Base-by-base conservation (phyloP, 2,113 vertebrate genomes). In the Silurus meridionalis region DNA sequence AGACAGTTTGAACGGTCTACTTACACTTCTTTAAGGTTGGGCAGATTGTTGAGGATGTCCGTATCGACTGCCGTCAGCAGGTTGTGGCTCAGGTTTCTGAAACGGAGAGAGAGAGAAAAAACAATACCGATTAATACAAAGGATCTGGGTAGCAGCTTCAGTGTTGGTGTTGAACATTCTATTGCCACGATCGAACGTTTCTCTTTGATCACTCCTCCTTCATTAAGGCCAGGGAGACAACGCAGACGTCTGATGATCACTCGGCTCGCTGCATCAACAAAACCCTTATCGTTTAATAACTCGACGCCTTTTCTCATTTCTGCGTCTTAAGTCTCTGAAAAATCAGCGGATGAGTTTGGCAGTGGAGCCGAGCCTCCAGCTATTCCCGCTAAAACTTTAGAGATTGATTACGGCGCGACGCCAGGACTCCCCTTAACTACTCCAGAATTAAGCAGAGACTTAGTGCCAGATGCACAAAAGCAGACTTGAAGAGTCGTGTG, bases 71-170 rank as follows among this genome's bases (percentile, higher is more conserved):
- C 92, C 0, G 93, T 93, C 94, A 99, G 93, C 91, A 95, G 97
- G 94, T 98, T 99, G 94, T 95, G 94, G 93, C 97, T 97, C 90
- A 99, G 95, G 92, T 98, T 98, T 95, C 98, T 99, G 95, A 90
- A 92, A 92, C 91, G 91, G 77, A 66, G 63, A 89, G 82, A 58
- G 46, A 78, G 57, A 66, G 77, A 82, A 53, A 85, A 72, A 82
- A 14, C 8, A 61, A 86, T 1, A 69, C n/a, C 14, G 79, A 83
- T 89, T 67, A 88, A 83, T 75, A 60, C 61, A 58, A 1, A 80
- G 82, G 19, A 83, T 23, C 37, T 13, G 85, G n/a, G 25, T 17
- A 15, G n/a, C 63, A 15, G 13, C 28, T 58, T 64, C 57, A 58
- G 19, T 72, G 46, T 25, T 11, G 75, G 77, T 58, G 25, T 79